These are phyloP conservation scores for Coenobita brevimanus DNA, from an alignment of 1,140 invertebrate genomes.

Conservation along the genomic window DNA sequence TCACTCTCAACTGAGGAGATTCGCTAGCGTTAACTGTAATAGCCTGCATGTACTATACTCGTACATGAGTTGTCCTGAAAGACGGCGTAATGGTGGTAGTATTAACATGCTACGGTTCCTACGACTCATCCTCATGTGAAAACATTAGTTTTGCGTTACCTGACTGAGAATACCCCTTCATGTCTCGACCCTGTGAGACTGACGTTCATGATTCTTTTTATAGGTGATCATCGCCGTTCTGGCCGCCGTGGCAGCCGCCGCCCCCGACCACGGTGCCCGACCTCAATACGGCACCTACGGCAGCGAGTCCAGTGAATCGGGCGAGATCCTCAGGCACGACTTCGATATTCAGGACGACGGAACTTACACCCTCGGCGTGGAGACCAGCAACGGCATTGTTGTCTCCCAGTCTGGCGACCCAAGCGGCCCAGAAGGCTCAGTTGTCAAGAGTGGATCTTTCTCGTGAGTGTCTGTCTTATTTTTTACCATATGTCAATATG, in stretches of 20 bases:
- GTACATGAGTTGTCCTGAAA: too few relatives aligned
- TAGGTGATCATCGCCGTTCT: slow-evolving; percentile 22
- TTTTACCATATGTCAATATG: too few relatives aligned
- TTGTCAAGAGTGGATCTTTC: slow-evolving; percentile 31
- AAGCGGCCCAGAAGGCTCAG: neutral
- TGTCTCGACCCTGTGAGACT: neutral
- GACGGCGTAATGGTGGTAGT: too few relatives aligned
- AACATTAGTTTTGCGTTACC: too few relatives aligned
- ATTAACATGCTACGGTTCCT: too few relatives aligned
- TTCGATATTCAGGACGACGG: slow-evolving; percentile 30
- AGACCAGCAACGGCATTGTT: slow-evolving; percentile 33
- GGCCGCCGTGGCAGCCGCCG: slow-evolving; percentile 30
- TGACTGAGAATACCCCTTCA: neutral
- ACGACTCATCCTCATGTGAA: too few relatives aligned
- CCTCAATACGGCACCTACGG: neutral
- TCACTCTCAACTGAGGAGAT: too few relatives aligned
- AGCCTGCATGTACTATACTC: too few relatives aligned
- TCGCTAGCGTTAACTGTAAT: too few relatives aligned
- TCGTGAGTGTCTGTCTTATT: slow-evolving; percentile 42
- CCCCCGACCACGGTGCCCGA: slow-evolving; percentile 31
- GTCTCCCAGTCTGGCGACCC: slow-evolving; percentile 45
- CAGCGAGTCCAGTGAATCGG: slow-evolving; percentile 3
- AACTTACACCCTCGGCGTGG: slow-evolving; percentile 33
- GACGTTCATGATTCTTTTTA: neutral
- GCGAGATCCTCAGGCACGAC: slow-evolving; percentile 30